A percentile compares a stretch with the other conserved stretches of the same genome.
Evolutionary conservation across 2,888 invertebrate genomes (phyloP).

Genomic region (Calephelis perditalis): DNA sequence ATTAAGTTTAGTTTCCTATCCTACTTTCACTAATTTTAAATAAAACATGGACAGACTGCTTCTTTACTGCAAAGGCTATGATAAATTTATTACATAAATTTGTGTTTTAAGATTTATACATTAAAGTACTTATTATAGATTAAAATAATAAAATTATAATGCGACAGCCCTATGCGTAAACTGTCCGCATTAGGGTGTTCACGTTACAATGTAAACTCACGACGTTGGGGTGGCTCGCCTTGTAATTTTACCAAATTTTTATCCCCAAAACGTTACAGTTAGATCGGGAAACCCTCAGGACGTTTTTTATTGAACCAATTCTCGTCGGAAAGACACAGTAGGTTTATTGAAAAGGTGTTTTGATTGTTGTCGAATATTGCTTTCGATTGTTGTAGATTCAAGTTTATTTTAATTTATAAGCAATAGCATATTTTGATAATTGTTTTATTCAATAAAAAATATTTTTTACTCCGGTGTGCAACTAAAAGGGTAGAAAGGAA

Average conservation of each 20-base stretch:
- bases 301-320: constrained; percentile 48
- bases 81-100: no score
- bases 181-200: constrained; percentile 72
- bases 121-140: not conserved
- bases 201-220: constrained; percentile 71
- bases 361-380: constrained; percentile 38
- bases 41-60: no score
- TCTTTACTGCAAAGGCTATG: no score
- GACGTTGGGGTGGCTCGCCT: constrained; percentile 61
- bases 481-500: no score
- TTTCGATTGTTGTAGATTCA: constrained; percentile 12
- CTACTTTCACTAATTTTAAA: no score
- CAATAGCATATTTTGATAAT: no score
- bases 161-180: constrained; percentile 58
- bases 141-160: not conserved
- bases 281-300: constrained; percentile 39
- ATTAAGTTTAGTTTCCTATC: no score
- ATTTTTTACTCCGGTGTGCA: no score
- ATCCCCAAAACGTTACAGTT: constrained; percentile 54
- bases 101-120: constrained; percentile 1
- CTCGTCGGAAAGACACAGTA: constrained; percentile 41
- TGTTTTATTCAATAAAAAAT: no score
- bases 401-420: no score
- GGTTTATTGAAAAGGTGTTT: constrained; percentile 53
- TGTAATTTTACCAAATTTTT: constrained; percentile 76